Percentiles rank a stretch among this genome's conserved stretches.
These are phyloP conservation scores for Acanthisitta chloris DNA, from an alignment of 2,113 vertebrate genomes.

Conservation along the genomic window DNA sequence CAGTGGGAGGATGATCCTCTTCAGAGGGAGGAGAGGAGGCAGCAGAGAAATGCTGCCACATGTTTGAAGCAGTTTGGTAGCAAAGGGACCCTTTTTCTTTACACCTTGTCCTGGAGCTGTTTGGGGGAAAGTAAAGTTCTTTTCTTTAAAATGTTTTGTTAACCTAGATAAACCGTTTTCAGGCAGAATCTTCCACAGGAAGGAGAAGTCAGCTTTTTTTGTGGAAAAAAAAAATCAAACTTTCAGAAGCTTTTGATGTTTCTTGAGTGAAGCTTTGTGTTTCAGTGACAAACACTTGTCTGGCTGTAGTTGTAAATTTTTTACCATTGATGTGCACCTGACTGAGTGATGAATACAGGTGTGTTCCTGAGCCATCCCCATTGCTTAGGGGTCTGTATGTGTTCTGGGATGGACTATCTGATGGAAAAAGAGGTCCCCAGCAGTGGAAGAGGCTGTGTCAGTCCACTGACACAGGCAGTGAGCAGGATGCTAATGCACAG, in stretches of 20 bases:
- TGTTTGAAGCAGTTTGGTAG: not conserved
- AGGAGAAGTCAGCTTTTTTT: not conserved
- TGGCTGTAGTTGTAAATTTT: too few species aligned
- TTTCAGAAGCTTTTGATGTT: not conserved
- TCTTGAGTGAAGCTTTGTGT: not conserved
- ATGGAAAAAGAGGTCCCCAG: not conserved
- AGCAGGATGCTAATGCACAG: accelerated
- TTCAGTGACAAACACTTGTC: not conserved
- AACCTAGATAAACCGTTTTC: not conserved
- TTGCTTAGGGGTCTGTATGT: accelerated
- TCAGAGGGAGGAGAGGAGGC: not conserved
- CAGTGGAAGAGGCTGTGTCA: not conserved
- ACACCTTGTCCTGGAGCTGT: not conserved
- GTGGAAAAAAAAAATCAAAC: not conserved
- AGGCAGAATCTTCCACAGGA: not conserved
- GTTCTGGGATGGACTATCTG: not conserved
- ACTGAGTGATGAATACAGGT: not conserved
- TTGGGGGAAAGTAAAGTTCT: not conserved
- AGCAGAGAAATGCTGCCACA: accelerated
- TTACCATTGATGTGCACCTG: not conserved
- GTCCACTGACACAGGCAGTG: too few species aligned
- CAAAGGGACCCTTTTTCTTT: not conserved
- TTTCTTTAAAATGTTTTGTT: not conserved
- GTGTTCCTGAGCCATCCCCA: accelerated
- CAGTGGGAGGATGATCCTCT: not conserved